Base-by-base conservation (phyloP, 2,113 vertebrate genomes). In the Tonatia bakeri region DNA sequence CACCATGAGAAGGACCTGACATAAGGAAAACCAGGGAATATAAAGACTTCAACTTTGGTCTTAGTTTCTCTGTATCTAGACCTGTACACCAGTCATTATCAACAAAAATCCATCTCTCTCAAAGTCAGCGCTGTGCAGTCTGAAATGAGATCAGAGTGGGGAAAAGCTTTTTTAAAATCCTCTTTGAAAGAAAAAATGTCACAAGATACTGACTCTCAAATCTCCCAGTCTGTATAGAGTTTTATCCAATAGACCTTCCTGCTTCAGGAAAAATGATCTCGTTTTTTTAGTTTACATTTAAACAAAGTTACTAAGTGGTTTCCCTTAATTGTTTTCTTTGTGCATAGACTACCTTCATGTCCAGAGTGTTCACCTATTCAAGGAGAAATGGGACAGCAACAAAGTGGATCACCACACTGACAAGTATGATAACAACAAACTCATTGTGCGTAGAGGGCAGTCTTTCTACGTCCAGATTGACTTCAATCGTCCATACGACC, bases 371-470 rank as follows among this genome's bases (percentile, higher is more conserved):
- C 96, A 99, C 94, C 97, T 99, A 97, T 98, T 99, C 95, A 98
- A 97, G 70, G 96, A 92, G 0, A 95, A 84, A 1, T 69, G 98
- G 0, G 99, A 99, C 38, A 90, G 85, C 87, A 99, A 99, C 97
- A 99, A 99, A 97, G 67, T 94, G 22, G 94, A 98, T 9, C 99
- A 99, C 94, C 99, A 99, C 97, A 99, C 99, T 0, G 77, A 95
- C 81, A 97, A 98, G 56, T 99, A 98, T 67, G 92, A 98, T 96
- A 98, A 87, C 20, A 94, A 98, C 56, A 90, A 95, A 36, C 97
- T 99, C 84, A 99, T 99, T 20, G 98, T 99, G 7, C 99, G 99
- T 0, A 98, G 99, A 22, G 99, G 99, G 1, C 99, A 99, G 90
- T 11, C 98, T 97, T 99, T 99, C 98, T 98, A 98, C 82, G 85